phyloP scores from a whole-genome alignment of 1,140 invertebrate genomes.

The Orius insidiosus region DNA sequence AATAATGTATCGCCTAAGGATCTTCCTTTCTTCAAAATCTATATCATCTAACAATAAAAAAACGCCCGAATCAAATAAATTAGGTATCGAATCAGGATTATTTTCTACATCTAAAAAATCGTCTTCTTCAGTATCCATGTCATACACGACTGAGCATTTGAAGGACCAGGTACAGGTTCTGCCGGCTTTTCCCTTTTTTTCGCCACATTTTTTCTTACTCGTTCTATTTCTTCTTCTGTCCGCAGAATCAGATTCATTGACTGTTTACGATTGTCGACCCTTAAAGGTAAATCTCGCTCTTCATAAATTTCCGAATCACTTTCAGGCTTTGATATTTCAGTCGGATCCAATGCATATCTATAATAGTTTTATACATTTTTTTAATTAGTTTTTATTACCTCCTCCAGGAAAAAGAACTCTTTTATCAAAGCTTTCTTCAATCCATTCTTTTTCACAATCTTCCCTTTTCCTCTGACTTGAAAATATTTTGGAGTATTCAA shows the following conservation, averaged over 20 bases:
- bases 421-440: conserved; percentile 44
- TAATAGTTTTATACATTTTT: conserved; percentile 1
- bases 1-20: conserved; percentile 18
- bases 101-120: neutral
- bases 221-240: conserved; percentile 38
- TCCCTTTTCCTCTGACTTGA: conserved; percentile 44
- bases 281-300: conserved; percentile 16
- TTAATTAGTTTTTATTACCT: conserved; percentile 29
- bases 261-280: conserved; percentile 1
- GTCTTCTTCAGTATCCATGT: conserved; percentile 18
- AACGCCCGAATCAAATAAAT: conserved; percentile 7
- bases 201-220: neutral
- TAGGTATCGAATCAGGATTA: neutral
- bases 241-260: conserved; percentile 16
- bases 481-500: conserved; percentile 73
- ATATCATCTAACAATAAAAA: conserved; percentile 11
- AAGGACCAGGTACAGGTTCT: neutral
- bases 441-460: conserved; percentile 61
- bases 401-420: conserved; percentile 54
- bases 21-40: conserved; percentile 1
- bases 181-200: neutral
- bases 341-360: conserved; percentile 26
- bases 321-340: conserved; percentile 26
- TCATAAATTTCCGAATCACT: conserved; percentile 34
- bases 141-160: conserved; percentile 9